These are phyloP conservation scores for Marisa cornuarietis DNA, from an alignment of 1,140 invertebrate species.

Conservation along the genomic window DNA sequence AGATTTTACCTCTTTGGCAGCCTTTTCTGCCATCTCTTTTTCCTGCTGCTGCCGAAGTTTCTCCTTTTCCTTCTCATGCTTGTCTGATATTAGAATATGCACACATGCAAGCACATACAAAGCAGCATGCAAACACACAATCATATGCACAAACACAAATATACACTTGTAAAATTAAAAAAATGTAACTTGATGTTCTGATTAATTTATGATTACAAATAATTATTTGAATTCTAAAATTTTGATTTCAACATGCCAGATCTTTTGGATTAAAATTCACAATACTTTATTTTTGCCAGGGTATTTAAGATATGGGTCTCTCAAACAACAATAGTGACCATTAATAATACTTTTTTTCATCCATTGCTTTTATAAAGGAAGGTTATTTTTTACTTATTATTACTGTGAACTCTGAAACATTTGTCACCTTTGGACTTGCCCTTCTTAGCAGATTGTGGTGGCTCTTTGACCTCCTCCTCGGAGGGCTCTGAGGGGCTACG, in stretches of 20 bases:
- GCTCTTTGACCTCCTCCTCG: slow-evolving; percentile 56
- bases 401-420: neutral
- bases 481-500: slow-evolving; percentile 60
- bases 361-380: too few relatives aligned
- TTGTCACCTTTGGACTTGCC: slow-evolving; percentile 54
- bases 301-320: too few relatives aligned
- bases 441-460: slow-evolving; percentile 57
- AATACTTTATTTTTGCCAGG: too few relatives aligned
- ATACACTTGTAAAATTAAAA: neutral
- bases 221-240: too few relatives aligned
- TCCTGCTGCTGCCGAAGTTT: slow-evolving; percentile 55
- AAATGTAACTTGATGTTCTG: too few relatives aligned
- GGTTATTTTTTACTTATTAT: too few relatives aligned
- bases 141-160: too few relatives aligned
- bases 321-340: too few relatives aligned
- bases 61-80: slow-evolving; percentile 60
- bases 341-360: too few relatives aligned
- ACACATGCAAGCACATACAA: neutral
- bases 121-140: neutral
- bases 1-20: slow-evolving; percentile 59
- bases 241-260: too few relatives aligned
- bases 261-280: too few relatives aligned
- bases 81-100: slow-evolving; percentile 37
- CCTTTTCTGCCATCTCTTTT: slow-evolving; percentile 59
- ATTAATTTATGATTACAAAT: too few relatives aligned